Percentiles rank a stretch among this genome's conserved stretches.
phyloP scores from a whole-genome alignment of 2,113 vertebrate species.

The Galemys pyrenaicus region DNA sequence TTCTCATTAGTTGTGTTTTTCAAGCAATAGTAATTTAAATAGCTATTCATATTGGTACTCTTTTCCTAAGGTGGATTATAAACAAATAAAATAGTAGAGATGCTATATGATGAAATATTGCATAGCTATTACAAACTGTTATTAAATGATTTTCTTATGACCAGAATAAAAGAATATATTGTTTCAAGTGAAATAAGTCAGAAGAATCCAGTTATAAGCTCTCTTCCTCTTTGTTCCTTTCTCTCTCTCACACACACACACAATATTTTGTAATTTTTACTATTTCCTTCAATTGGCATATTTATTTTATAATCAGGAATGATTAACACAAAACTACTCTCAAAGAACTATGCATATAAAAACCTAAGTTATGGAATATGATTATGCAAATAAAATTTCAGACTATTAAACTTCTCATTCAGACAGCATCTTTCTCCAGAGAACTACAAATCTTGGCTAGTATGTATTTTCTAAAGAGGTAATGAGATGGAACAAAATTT shows the following conservation, averaged over 20 bases:
- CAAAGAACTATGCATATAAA: neutral
- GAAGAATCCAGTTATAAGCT: neutral
- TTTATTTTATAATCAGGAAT: slow-evolving; percentile 5
- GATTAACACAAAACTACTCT: neutral
- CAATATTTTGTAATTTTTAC: too few species aligned
- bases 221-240: too few species aligned
- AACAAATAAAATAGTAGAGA: neutral
- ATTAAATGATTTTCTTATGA: neutral
- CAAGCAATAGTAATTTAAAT: neutral
- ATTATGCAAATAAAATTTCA: neutral
- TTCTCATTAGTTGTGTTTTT: slow-evolving; percentile 22
- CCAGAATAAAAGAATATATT: neutral
- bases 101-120: neutral
- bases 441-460: neutral
- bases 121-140: neutral
- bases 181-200: slow-evolving; percentile 34
- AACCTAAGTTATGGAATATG: neutral
- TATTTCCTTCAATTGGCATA: neutral
- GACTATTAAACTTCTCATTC: neutral
- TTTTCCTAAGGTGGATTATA: neutral
- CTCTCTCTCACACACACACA: neutral
- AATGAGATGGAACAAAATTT: slow-evolving; percentile 35
- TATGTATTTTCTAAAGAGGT: neutral
- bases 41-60: neutral
- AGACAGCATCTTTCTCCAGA: neutral